Evolutionary conservation across 2,113 vertebrate species (phyloP).

Genomic region (Zingel zingel): DNA sequence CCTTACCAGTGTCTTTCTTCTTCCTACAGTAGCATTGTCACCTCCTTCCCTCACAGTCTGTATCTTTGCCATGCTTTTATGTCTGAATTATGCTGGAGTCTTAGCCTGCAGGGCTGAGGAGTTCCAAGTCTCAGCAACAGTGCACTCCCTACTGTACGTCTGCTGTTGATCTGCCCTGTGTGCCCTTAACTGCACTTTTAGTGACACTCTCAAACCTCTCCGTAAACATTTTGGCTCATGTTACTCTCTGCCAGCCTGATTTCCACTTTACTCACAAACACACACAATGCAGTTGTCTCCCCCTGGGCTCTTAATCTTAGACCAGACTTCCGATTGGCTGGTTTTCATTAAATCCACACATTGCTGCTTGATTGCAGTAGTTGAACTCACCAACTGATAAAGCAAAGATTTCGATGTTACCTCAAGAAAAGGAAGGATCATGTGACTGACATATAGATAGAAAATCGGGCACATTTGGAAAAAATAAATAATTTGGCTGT

Average conservation of each 20-base stretch:
- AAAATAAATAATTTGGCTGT: neutral
- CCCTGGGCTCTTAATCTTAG: neutral
- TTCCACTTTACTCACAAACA: constrained; percentile 27
- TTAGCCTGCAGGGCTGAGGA: constrained; percentile 30
- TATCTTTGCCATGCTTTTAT: constrained; percentile 7
- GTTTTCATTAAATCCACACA: constrained; percentile 5
- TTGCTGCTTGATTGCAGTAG: constrained; percentile 2
- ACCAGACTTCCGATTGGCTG: neutral
- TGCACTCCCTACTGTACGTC: constrained; percentile 4
- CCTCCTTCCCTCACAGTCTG: neutral
- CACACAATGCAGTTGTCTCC: neutral
- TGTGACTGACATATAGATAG: neutral
- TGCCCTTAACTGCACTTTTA: constrained; percentile 41
- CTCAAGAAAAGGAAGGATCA: neutral
- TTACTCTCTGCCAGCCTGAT: constrained; percentile 21
- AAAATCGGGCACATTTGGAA: neutral
- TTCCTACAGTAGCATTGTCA: neutral
- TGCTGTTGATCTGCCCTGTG: constrained; percentile 40
- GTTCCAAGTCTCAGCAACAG: constrained; percentile 31
- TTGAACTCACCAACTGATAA: constrained; percentile 2
- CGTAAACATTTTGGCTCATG: constrained; percentile 34
- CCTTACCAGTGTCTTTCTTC: neutral
- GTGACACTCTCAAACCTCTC: constrained; percentile 36
- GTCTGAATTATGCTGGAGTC: constrained; percentile 34
- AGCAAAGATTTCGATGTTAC: neutral